Percentiles rank a stretch among this genome's conserved stretches.
phyloP scores from a whole-genome alignment of 2,113 vertebrate genomes.

The Promerops cafer region DNA sequence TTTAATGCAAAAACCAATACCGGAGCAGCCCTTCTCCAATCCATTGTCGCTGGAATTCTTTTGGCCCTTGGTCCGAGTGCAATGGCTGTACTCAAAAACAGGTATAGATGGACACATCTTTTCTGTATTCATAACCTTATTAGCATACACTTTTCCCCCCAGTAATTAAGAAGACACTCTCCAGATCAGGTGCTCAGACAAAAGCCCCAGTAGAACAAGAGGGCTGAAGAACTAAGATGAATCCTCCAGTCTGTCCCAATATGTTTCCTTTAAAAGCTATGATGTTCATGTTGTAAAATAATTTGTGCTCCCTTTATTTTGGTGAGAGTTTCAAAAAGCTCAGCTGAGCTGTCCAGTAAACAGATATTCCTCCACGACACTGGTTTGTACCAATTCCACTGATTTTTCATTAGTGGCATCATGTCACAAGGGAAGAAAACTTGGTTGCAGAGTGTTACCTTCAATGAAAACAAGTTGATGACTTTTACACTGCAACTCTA shows the following conservation, averaged over 20 bases:
- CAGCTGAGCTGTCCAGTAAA: neutral
- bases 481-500: neutral
- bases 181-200: neutral
- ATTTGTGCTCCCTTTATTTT: neutral
- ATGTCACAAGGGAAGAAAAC: neutral
- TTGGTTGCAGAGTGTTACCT: neutral
- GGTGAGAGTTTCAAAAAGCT: neutral
- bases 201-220: neutral
- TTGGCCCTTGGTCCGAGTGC: slow-evolving; percentile 85
- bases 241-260: neutral
- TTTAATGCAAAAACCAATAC: neutral
- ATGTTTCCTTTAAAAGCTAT: neutral
- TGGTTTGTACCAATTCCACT: neutral
- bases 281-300: neutral
- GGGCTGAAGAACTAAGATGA: neutral
- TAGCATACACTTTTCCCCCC: neutral
- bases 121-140: neutral
- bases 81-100: slow-evolving; percentile 81
- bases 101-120: slow-evolving; percentile 44
- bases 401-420: neutral
- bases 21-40: slow-evolving; percentile 53
- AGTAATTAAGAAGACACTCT: neutral
- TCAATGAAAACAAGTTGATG: neutral
- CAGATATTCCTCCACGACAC: neutral
- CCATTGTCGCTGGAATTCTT: slow-evolving; percentile 83